phyloP scores from a whole-genome alignment of 2,113 vertebrate genomes.

The Pangasianodon hypophthalmus region DNA sequence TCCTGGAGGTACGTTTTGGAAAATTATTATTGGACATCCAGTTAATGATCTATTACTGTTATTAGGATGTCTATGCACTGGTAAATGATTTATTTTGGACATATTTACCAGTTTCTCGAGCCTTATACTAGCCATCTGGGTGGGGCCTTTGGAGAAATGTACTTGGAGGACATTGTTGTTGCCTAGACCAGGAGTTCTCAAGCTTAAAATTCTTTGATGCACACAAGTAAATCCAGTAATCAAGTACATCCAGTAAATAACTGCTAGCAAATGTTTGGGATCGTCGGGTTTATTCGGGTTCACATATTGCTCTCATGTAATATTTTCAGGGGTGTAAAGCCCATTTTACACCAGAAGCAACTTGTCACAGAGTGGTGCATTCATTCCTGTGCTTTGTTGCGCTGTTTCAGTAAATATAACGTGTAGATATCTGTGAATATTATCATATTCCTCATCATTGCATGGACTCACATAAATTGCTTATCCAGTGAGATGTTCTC shows the following conservation, averaged over 20 bases:
- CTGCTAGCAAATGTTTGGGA: not conserved
- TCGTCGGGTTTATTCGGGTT: not conserved
- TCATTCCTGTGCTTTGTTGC: not conserved
- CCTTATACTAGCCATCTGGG: not conserved
- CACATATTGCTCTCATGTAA: not conserved
- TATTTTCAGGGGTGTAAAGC: not conserved
- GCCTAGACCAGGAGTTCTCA: not conserved
- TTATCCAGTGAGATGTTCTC: not conserved
- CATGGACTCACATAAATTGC: not conserved
- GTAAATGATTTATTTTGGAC: not conserved
- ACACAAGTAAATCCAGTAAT: not conserved
- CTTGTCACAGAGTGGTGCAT: not conserved
- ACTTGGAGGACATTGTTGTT: not conserved
- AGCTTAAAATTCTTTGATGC: not conserved
- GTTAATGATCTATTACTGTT: not conserved
- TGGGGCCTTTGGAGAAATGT: not conserved
- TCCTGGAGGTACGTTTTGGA: conserved; percentile 77
- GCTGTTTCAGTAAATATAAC: not conserved
- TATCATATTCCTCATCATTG: not conserved
- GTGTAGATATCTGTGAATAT: not conserved
- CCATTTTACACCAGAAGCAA: not conserved
- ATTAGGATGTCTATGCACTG: not conserved
- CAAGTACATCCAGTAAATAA: not conserved
- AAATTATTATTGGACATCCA: not conserved
- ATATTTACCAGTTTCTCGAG: not conserved